Base-by-base conservation (phyloP, 2,797 vertebrate species). In the Eutrigla gurnardus region DNA sequence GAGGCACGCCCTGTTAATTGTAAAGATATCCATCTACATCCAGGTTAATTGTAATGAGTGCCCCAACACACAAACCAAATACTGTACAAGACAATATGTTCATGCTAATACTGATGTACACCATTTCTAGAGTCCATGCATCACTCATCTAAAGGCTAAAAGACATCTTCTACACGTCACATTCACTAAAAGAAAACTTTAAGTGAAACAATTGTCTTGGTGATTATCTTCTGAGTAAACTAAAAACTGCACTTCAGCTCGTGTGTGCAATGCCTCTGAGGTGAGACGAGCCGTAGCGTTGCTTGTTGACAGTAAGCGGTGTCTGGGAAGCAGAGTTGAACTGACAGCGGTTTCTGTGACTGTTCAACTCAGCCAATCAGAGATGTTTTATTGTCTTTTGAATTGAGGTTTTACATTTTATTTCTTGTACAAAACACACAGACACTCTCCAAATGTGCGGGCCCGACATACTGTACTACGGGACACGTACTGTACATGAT, bases 281-380 rank as follows among this genome's bases (percentile, higher is more conserved):
- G 67, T 46, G 74, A 77, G 50, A 57, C 37, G 14, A 81, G 72
- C 43, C 14, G 7, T 8, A 3, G 68, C 77, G 39, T 36, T 45
- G 70, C 63, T 75, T 73, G 64, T 61, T 84, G 81, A 86, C 81
- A 75, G 78, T 43, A 46, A 78, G 61, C 33, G 4, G 65, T 12
- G 12, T 71, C 62, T 49, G n/a, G 73, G 76, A 72, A 75, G 62
- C 36, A 7, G 47, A 67, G 54, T 65, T 67, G 47, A 73, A 57
- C 46, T 46, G 76, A 73, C 69, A 59, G 59, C 1, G 15, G 70
- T 74, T 86, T 81, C 57, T 49, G 33, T 54, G 75, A 54, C 65
- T 71, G 75, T 70, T 71, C 58, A 64, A 47, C n/a, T 77, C 45
- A 72, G 49, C 52, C 39, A 61, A 58, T 78, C 50, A 14, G 5